Evolutionary conservation across 2,797 vertebrate genomes (phyloP).

Genomic region (Xiphorhynchus erythropygius): DNA sequence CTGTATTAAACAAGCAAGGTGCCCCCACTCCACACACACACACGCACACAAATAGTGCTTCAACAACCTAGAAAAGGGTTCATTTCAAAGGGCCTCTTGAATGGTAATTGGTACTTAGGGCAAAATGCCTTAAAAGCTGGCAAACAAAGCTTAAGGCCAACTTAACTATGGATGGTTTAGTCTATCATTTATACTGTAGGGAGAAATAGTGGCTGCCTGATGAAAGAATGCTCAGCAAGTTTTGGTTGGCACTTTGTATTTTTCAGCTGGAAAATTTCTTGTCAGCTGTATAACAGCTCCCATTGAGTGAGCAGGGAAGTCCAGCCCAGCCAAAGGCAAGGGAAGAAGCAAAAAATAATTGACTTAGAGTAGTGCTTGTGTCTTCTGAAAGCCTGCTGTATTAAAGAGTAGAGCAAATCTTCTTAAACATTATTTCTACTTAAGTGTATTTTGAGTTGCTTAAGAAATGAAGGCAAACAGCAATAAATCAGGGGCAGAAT

Average conservation of each 20-base stretch:
- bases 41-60: neutral
- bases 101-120: neutral
- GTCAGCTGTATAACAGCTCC: neutral
- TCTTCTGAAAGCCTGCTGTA: neutral
- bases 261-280: neutral
- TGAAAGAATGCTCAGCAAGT: neutral
- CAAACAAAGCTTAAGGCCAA: neutral
- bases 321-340: neutral
- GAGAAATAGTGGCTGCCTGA: neutral
- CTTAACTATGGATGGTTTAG: neutral
- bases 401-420: neutral
- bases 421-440: neutral
- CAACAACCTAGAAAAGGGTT: neutral
- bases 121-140: neutral
- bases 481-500: neutral
- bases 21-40: neutral
- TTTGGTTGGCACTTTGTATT: neutral
- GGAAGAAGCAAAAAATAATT: neutral
- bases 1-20: neutral
- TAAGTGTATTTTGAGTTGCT: neutral
- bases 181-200: neutral
- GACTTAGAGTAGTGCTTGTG: neutral
- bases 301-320: neutral
- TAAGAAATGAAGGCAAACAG: neutral
- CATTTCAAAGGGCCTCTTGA: neutral